These are phyloP conservation scores for Plectrocnemia conspersa DNA, from an alignment of 1,140 invertebrate species.

Conservation along the genomic window DNA sequence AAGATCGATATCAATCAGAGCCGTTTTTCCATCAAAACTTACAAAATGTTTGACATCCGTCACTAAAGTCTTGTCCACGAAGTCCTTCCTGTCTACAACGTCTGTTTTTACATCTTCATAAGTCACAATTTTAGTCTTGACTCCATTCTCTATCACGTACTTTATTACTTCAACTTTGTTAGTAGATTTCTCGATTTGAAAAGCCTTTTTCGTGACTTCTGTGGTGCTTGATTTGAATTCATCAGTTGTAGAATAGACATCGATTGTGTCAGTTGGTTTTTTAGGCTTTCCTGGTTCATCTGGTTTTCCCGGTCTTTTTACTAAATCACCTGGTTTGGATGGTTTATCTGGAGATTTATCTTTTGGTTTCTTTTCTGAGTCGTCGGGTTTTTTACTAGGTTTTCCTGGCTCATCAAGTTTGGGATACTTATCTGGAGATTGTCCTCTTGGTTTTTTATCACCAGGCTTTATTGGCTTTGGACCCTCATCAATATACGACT, in stretches of 20 bases:
- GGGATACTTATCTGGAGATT: neutral
- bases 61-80: slow-evolving; percentile 47
- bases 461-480: slow-evolving; percentile 30
- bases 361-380: slow-evolving; percentile 6
- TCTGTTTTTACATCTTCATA: slow-evolving; percentile 51
- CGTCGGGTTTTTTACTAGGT: slow-evolving; percentile 1
- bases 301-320: slow-evolving; percentile 2
- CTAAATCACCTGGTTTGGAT: slow-evolving; percentile 3
- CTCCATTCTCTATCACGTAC: slow-evolving; percentile 51
- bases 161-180: slow-evolving; percentile 50
- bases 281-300: slow-evolving; percentile 22
- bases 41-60: slow-evolving; percentile 53
- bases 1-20: neutral
- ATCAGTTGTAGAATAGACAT: slow-evolving; percentile 30
- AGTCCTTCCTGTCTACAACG: slow-evolving; percentile 48
- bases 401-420: neutral
- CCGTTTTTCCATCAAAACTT: slow-evolving; percentile 37
- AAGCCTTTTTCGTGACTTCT: slow-evolving; percentile 47
- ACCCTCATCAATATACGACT: slow-evolving; percentile 13
- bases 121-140: slow-evolving; percentile 49
- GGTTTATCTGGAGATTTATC: slow-evolving; percentile 6
- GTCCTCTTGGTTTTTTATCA: slow-evolving; percentile 39
- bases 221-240: slow-evolving; percentile 41
- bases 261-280: slow-evolving; percentile 47
- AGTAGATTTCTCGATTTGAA: slow-evolving; percentile 47